Percentiles rank a stretch among this genome's conserved stretches.
Evolutionary conservation across 2,888 invertebrate species (phyloP).

Genomic region (Yponomeuta cagnagella): DNA sequence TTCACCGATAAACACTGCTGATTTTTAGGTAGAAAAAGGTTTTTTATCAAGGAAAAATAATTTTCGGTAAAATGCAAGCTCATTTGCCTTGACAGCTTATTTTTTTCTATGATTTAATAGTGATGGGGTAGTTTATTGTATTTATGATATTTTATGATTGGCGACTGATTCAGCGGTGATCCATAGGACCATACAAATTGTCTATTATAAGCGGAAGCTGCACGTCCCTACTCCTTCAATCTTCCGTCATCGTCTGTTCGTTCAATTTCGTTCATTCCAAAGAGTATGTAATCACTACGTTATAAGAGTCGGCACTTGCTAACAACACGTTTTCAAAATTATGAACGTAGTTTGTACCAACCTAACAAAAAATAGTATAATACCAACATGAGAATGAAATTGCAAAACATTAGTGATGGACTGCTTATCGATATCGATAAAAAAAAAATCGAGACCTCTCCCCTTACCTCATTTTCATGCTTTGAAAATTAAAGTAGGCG

Average conservation of each 20-base stretch:
- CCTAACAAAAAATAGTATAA: too few species aligned
- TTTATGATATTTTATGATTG: too few species aligned
- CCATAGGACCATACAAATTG: not conserved
- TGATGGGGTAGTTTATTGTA: not conserved
- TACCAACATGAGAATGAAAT: too few species aligned
- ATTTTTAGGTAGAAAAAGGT: not conserved
- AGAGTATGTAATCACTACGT: too few species aligned
- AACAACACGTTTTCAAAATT: too few species aligned
- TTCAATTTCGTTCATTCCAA: not conserved
- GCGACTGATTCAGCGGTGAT: not conserved
- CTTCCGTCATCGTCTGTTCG: not conserved
- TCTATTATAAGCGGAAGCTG: not conserved
- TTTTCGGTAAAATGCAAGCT: constrained; percentile 34
- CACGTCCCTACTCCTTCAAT: not conserved
- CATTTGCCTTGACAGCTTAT: constrained; percentile 31
- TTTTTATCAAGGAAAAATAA: not conserved
- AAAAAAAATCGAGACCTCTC: too few species aligned
- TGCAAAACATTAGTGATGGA: too few species aligned
- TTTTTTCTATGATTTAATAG: not conserved
- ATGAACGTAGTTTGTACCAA: too few species aligned
- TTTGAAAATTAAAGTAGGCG: too few species aligned
- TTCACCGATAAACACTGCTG: not conserved
- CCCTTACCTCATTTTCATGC: too few species aligned
- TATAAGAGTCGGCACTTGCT: too few species aligned
- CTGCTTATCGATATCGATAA: too few species aligned